Evolutionary conservation across 2,888 invertebrate genomes (phyloP).

Genomic region (Galeruca laticollis): DNA sequence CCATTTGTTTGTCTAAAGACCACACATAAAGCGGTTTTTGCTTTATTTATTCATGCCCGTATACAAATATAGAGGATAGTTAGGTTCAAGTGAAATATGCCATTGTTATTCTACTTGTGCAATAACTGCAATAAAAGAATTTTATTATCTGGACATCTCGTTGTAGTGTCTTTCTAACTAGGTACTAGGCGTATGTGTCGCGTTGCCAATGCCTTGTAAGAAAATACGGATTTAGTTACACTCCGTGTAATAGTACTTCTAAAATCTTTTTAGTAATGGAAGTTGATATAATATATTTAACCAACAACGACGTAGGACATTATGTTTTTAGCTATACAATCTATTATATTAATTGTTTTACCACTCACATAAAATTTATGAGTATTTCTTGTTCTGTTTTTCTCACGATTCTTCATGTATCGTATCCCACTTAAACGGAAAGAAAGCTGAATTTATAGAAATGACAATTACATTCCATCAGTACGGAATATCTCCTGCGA

Average conservation of each 20-base stretch:
- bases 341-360: constrained; percentile 3
- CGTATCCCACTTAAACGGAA: too few relatives aligned
- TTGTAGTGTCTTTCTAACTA: constrained; percentile 16
- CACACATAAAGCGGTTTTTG: constrained; percentile 53
- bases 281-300: constrained; percentile 17
- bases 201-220: constrained; percentile 17
- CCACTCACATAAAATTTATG: neutral
- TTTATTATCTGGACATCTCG: constrained; percentile 43
- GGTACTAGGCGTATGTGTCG: constrained; percentile 26
- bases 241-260: constrained; percentile 5
- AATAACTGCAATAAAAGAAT: constrained; percentile 46
- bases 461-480: too few relatives aligned
- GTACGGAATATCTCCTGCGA: too few relatives aligned
- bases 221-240: constrained; percentile 22
- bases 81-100: constrained; percentile 44
- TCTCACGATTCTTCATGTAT: too few relatives aligned
- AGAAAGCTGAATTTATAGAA: too few relatives aligned
- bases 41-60: constrained; percentile 43
- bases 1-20: constrained; percentile 52
- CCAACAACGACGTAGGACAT: neutral
- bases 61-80: constrained; percentile 44
- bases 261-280: constrained; percentile 8
- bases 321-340: constrained; percentile 1
- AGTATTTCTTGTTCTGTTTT: neutral
- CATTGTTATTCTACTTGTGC: constrained; percentile 43